Evolutionary conservation across 2,113 vertebrate species (phyloP).

Genomic region (Leptobrachium leishanense): DNA sequence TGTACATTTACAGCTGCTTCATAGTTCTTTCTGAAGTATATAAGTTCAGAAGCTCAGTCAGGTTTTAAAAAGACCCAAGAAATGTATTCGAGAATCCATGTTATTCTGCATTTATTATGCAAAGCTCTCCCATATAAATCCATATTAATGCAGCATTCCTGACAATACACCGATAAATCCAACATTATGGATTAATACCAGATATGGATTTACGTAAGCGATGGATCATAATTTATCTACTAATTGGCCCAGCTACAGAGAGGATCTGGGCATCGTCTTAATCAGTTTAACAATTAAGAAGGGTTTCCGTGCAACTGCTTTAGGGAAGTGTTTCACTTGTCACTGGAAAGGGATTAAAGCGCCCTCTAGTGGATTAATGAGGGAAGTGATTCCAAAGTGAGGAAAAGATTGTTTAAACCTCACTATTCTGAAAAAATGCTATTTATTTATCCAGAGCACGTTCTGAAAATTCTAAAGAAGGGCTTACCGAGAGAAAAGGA

Average conservation of each 20-base stretch:
- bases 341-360: not conserved
- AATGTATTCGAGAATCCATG: not conserved
- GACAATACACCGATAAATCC: not conserved
- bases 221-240: slow-evolving; percentile 37
- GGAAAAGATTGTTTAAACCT: no score
- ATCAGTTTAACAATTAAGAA: slow-evolving; percentile 39
- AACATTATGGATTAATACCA: slow-evolving; percentile 25
- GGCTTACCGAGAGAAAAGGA: no score
- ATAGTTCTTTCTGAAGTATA: no score
- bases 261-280: slow-evolving; percentile 26
- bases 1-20: no score
- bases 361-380: slow-evolving; percentile 32
- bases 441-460: no score
- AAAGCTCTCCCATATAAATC: slow-evolving; percentile 14
- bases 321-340: not conserved
- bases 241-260: slow-evolving; percentile 36
- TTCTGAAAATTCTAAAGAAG: no score
- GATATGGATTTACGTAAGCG: slow-evolving; percentile 22
- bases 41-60: not conserved
- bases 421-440: no score
- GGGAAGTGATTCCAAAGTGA: not conserved
- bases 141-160: slow-evolving; percentile 1
- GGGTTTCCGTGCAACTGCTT: slow-evolving; percentile 21
- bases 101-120: slow-evolving; percentile 3
- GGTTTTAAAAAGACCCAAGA: not conserved